These are phyloP conservation scores for Acronicta leporina DNA, from an alignment of 2,888 invertebrate genomes.

Conservation along the genomic window DNA sequence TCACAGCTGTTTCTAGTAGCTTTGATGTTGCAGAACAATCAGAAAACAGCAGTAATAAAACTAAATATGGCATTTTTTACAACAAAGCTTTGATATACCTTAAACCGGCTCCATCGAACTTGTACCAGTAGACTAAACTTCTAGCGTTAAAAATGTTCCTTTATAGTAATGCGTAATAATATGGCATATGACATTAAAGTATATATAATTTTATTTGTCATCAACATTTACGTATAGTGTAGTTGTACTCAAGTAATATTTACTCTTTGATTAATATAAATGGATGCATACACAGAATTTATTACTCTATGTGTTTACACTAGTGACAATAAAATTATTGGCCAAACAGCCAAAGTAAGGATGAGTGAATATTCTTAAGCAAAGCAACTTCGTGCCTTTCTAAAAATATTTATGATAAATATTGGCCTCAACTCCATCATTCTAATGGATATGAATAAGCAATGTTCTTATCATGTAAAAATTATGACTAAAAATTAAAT, in stretches of 20 bases:
- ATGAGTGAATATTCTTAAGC: too few species aligned
- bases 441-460: too few species aligned
- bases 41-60: slow-evolving; percentile 6
- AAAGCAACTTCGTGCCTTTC: too few species aligned
- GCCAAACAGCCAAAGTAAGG: too few species aligned
- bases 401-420: too few species aligned
- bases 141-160: background rate
- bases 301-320: background rate
- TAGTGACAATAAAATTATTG: background rate
- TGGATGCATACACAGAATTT: background rate
- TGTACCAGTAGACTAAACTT: background rate
- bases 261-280: slow-evolving; percentile 7
- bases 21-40: slow-evolving; percentile 19
- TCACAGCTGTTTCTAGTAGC: slow-evolving; percentile 57
- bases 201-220: slow-evolving; percentile 22
- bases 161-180: background rate
- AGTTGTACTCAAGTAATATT: slow-evolving; percentile 17
- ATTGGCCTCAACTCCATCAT: too few species aligned
- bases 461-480: too few species aligned
- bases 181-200: slow-evolving; percentile 1
- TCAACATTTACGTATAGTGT: slow-evolving; percentile 1
- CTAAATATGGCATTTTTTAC: slow-evolving; percentile 22
- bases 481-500: too few species aligned
- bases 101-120: background rate
- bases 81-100: background rate